These are phyloP conservation scores for Pachycephus smyrnensis DNA, from an alignment of 2,888 invertebrate genomes.

Conservation along the genomic window DNA sequence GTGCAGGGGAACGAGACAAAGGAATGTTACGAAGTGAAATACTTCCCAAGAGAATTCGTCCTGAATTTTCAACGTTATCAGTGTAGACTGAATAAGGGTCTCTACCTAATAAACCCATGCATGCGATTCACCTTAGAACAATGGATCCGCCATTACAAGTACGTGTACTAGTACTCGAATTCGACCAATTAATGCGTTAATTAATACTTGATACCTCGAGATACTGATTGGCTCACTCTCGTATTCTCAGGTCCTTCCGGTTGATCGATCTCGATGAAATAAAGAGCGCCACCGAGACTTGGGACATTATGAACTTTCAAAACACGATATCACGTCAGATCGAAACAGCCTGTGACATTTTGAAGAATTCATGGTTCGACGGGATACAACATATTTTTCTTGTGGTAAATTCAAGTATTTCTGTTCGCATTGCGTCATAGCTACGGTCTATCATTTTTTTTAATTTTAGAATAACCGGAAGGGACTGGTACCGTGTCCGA, in stretches of 20 bases:
- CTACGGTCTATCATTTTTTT: background rate
- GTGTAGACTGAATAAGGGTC: slow-evolving; percentile 66
- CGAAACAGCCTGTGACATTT: slow-evolving; percentile 74
- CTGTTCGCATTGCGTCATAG: background rate
- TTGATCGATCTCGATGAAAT: slow-evolving; percentile 74
- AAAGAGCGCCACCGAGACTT: slow-evolving; percentile 72
- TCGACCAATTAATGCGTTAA: background rate
- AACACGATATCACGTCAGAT: slow-evolving; percentile 72
- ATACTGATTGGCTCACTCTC: background rate
- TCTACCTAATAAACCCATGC: slow-evolving; percentile 86
- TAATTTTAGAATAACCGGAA: slow-evolving; percentile 74
- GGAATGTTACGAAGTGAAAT: background rate
- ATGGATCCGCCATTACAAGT: slow-evolving; percentile 84
- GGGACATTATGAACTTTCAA: slow-evolving; percentile 78
- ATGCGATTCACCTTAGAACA: slow-evolving; percentile 83
- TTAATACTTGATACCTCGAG: background rate
- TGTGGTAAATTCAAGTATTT: slow-evolving; percentile 64
- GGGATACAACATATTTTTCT: slow-evolving; percentile 76
- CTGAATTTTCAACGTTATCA: background rate
- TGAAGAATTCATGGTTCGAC: slow-evolving; percentile 77
- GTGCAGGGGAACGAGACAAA: background rate
- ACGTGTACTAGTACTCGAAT: slow-evolving; percentile 26
- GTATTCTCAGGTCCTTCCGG: slow-evolving; percentile 71
- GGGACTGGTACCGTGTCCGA: slow-evolving; percentile 77
- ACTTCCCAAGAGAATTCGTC: background rate